These are phyloP conservation scores for Amorpha juglandis DNA, from an alignment of 2,888 invertebrate species.

Conservation along the genomic window DNA sequence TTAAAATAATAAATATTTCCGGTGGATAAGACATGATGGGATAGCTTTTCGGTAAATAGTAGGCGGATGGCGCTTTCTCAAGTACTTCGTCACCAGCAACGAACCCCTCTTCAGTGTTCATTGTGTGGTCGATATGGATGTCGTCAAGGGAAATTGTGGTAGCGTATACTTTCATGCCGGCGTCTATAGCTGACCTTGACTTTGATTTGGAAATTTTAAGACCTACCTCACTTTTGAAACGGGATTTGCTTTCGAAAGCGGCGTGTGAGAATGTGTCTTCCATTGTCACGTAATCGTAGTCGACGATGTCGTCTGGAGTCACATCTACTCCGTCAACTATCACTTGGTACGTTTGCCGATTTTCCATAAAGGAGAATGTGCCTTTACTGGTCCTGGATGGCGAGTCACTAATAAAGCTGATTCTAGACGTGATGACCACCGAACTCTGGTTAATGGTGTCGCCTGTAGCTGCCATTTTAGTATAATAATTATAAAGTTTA, in stretches of 20 bases:
- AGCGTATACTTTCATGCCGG: constrained; percentile 70
- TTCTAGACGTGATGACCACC: constrained; percentile 29
- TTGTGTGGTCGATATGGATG: constrained; percentile 78
- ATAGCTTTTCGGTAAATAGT: constrained; percentile 63
- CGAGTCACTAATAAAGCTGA: constrained; percentile 43
- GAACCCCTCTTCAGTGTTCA: constrained; percentile 69
- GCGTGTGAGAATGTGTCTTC: constrained; percentile 65
- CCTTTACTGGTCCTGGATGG: constrained; percentile 44
- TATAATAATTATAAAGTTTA: constrained; percentile 2
- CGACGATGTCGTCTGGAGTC: constrained; percentile 68
- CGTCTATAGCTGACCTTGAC: constrained; percentile 48
- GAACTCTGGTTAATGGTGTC: constrained; percentile 7
- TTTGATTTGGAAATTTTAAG: constrained; percentile 51
- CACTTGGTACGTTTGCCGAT: constrained; percentile 56
- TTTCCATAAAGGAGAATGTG: constrained; percentile 58
- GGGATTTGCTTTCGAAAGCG: constrained; percentile 61
- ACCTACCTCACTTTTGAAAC: constrained; percentile 53
- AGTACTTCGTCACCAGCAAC: constrained; percentile 52
- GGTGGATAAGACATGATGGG: constrained; percentile 75
- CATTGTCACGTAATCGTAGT: constrained; percentile 60
- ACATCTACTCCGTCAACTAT: constrained; percentile 55
- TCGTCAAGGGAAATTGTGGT: constrained; percentile 81
- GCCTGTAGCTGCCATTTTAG: constrained; percentile 8
- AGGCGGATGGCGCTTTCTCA: constrained; percentile 71
- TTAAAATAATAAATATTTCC: constrained; percentile 85